Evolutionary conservation across 1,140 invertebrate species (phyloP).

Genomic region (Spodoptera litura): DNA sequence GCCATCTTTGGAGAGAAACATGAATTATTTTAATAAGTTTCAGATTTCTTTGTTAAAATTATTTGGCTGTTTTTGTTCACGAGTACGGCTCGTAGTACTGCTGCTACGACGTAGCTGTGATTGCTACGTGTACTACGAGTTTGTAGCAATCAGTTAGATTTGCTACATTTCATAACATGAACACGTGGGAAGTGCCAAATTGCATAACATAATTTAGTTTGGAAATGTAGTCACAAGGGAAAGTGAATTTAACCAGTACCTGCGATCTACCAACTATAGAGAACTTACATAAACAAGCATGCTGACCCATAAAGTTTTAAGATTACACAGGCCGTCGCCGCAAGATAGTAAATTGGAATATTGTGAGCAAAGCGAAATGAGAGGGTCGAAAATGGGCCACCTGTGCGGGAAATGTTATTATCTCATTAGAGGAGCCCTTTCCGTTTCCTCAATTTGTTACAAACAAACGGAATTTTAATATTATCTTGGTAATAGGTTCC

Average conservation of each 20-base stretch:
- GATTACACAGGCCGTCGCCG: constrained; percentile 39
- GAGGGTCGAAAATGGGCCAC: constrained; percentile 55
- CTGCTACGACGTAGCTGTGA: no score
- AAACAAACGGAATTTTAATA: constrained; percentile 76
- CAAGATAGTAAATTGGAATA: constrained; percentile 56
- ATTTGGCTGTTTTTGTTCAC: no score
- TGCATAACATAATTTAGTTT: no score
- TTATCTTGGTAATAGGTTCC: constrained; percentile 55
- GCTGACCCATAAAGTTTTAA: constrained; percentile 48
- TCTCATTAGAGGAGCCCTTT: constrained; percentile 71
- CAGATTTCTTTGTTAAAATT: neutral
- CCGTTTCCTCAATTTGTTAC: constrained; percentile 67
- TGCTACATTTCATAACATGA: no score
- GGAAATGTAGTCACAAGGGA: no score
- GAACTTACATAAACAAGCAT: constrained; percentile 36
- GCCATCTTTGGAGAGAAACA: neutral
- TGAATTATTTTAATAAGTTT: constrained; percentile 3
- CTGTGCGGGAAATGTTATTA: constrained; percentile 72
- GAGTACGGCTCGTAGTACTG: no score
- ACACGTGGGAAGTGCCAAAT: no score
- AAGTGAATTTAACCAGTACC: no score
- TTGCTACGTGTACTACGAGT: no score
- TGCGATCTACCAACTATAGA: neutral
- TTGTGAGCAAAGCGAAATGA: constrained; percentile 41
- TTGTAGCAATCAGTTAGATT: no score